These are phyloP conservation scores for Manis pentadactyla DNA, from an alignment of 2,797 vertebrate species.

Conservation along the genomic window DNA sequence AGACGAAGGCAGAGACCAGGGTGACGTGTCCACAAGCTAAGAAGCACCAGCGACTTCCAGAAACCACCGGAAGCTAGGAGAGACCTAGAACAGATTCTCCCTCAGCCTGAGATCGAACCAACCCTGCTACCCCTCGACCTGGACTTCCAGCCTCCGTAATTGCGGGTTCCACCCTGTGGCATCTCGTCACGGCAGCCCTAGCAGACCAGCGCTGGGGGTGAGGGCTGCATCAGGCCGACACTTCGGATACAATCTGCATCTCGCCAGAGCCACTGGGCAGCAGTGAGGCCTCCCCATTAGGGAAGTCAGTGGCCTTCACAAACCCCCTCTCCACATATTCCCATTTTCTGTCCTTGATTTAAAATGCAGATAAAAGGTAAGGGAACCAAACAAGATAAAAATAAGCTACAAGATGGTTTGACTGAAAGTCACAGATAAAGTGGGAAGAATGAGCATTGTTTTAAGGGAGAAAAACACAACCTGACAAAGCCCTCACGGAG, in stretches of 20 bases:
- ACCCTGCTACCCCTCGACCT: no score
- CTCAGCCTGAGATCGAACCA: accelerated
- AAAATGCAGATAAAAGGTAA: conserved; percentile 29
- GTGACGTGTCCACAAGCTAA: no score
- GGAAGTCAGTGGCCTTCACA: accelerated
- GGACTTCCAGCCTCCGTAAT: not conserved
- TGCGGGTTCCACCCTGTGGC: accelerated
- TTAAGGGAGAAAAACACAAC: conserved; percentile 9
- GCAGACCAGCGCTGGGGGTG: accelerated
- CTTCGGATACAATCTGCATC: accelerated
- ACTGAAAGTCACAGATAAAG: conserved; percentile 41
- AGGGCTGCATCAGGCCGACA: accelerated
- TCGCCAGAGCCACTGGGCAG: not conserved
- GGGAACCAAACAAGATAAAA: conserved; percentile 43
- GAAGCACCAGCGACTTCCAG: accelerated
- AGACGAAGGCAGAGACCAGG: no score
- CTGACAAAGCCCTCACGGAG: not conserved
- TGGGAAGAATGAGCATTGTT: not conserved
- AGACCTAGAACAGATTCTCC: not conserved
- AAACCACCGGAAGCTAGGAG: not conserved
- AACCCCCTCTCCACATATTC: accelerated
- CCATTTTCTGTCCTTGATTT: not conserved
- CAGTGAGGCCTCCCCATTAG: accelerated
- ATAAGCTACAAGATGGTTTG: not conserved
- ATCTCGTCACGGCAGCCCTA: accelerated